These are phyloP conservation scores for Triplophysa rosa DNA, from an alignment of 2,113 vertebrate species.

Conservation along the genomic window DNA sequence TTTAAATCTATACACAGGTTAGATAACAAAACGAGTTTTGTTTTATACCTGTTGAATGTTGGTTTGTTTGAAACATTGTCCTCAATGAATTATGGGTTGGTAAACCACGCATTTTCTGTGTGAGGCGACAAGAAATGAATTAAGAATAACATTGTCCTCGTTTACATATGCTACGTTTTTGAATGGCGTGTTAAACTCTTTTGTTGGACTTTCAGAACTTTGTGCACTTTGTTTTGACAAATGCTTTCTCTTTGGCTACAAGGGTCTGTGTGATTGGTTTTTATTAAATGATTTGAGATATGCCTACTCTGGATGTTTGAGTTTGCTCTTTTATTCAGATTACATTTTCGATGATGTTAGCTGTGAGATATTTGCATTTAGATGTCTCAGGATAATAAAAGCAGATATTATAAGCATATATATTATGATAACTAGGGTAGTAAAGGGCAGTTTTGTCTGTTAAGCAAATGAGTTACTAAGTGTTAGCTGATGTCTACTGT, in stretches of 20 bases:
- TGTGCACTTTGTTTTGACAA: conserved; percentile 11
- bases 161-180: conserved; percentile 5
- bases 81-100: neutral
- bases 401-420: too few species aligned
- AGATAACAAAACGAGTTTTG: neutral
- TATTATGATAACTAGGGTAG: too few species aligned
- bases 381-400: too few species aligned
- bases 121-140: neutral
- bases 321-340: neutral
- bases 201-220: neutral
- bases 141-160: neutral
- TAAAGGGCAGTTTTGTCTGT: neutral
- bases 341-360: neutral
- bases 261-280: conserved; percentile 5
- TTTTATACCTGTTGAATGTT: neutral
- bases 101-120: neutral
- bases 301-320: neutral
- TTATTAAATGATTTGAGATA: conserved; percentile 43
- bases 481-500: neutral
- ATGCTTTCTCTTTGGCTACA: neutral
- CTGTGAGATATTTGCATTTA: too few species aligned
- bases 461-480: neutral
- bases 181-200: conserved; percentile 2
- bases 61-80: conserved; percentile 5
- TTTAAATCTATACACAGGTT: conserved; percentile 1